phyloP scores from a whole-genome alignment of 2,113 vertebrate species.

The Mola mola region DNA sequence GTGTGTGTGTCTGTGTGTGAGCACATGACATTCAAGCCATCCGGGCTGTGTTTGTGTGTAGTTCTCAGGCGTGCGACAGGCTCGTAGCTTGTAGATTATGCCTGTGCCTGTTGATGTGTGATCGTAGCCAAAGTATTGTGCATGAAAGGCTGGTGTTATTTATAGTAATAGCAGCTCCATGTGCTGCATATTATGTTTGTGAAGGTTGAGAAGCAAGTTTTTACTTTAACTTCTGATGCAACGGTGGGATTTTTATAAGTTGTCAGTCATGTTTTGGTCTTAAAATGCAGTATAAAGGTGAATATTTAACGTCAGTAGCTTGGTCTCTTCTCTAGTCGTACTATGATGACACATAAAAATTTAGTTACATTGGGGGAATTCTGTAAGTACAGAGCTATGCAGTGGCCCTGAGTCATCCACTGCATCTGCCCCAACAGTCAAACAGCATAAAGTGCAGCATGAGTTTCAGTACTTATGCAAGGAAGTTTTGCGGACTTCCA shows the following conservation, averaged over 20 bases:
- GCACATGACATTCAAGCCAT: constrained; percentile 38
- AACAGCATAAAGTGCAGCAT: constrained; percentile 1
- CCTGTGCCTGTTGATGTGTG: constrained; percentile 67
- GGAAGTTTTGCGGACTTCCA: constrained; percentile 57
- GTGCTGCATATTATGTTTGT: constrained; percentile 60
- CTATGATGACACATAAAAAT: too few relatives aligned
- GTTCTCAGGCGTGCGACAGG: constrained; percentile 59
- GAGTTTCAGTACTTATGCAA: constrained; percentile 64
- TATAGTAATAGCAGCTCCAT: constrained; percentile 69
- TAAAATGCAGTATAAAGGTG: neutral
- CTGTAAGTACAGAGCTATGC: constrained; percentile 36
- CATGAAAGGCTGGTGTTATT: constrained; percentile 58
- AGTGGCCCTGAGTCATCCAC: constrained; percentile 28
- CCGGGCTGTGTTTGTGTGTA: constrained; percentile 52
- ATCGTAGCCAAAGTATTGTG: constrained; percentile 71
- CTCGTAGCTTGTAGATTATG: constrained; percentile 58
- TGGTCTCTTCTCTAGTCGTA: neutral
- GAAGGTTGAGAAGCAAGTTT: constrained; percentile 48
- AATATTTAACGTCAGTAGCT: constrained; percentile 20
- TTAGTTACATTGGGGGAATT: constrained; percentile 37
- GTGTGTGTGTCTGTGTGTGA: constrained; percentile 58
- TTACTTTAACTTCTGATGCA: constrained; percentile 33
- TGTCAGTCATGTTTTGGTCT: neutral
- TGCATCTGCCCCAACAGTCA: constrained; percentile 24
- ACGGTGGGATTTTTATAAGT: constrained; percentile 23